Evolutionary conservation across 2,888 invertebrate genomes (phyloP), one percentile per base, ranked within the genome.

Genomic region (Pseudococcus jackbeardsleyi): DNA sequence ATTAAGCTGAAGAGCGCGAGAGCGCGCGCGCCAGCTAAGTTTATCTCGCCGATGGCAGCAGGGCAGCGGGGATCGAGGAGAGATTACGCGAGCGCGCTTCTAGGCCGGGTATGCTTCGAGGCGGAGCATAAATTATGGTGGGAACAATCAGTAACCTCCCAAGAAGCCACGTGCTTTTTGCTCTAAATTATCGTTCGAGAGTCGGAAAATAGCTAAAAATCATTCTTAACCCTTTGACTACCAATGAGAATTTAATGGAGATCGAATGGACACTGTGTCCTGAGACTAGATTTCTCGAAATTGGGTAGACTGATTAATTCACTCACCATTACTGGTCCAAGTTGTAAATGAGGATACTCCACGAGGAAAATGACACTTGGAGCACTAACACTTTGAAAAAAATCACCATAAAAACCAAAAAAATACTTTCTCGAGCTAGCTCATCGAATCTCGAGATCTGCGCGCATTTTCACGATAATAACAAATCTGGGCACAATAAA

Each of bases 141-240:
- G 88, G 87, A 79, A 79, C 54, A 88, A 88, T 88, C 82, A 17
- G 79, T 50, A 82, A 88, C 88, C 88, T 88, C 88, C 88, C 88
- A 88, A 82, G 82, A 88, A 88, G 82, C 88, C 88, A 88, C 88
- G 88, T 88, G 88, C 88, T 88, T 88, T 88, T 82, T 88, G 87
- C 87, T 87, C 87, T 72, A 87, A 88, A 88, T 88, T 88, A 82
- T 8, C 72, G 85, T 39, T 33, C 85, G 42, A 64, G 86, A 72
- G 22, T 12, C 46, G 48, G 64, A 64, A 42, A 42, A 42, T 8
- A 3, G 42, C 42, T 42, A 42, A 64, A 64, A 12, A 64, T 11
- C 22, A 22, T 22, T 12, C 9, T 22, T 19, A 64, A 64, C 19
- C 64, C 64, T 64, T 64, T 64, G 64, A 22, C 15, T 4, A 17